Percentiles rank a stretch among this genome's conserved stretches.
These are phyloP conservation scores for Hoplodrina blanda DNA, from an alignment of 2,888 invertebrate genomes.

Conservation along the genomic window DNA sequence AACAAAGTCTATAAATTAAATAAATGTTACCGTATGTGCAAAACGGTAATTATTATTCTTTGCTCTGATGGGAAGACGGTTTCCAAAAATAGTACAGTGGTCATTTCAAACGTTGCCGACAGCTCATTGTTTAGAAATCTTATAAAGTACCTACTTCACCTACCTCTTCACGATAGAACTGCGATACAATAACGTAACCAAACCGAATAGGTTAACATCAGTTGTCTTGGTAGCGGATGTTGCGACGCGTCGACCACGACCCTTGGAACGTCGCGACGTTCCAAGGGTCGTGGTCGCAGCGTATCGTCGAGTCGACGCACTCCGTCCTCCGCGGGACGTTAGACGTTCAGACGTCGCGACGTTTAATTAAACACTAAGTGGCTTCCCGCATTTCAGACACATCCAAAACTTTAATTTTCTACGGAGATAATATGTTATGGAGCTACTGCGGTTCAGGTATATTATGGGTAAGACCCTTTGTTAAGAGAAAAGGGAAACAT, in stretches of 20 bases:
- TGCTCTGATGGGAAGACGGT: background rate
- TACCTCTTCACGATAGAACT: constrained; percentile 16
- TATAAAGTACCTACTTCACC: too few relatives aligned
- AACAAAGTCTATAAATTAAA: too few relatives aligned
- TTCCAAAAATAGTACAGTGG: too few relatives aligned
- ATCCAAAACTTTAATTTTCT: constrained; percentile 60
- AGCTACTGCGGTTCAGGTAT: constrained; percentile 29
- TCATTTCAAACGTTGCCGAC: too few relatives aligned
- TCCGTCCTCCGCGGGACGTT: constrained; percentile 49
- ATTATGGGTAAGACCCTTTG: constrained; percentile 14
- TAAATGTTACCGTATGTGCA: too few relatives aligned
- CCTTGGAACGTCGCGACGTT: constrained; percentile 34
- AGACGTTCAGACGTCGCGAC: constrained; percentile 58
- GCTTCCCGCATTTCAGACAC: constrained; percentile 61
- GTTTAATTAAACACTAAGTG: constrained; percentile 72
- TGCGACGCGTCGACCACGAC: too few relatives aligned
- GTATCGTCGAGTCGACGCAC: constrained; percentile 54
- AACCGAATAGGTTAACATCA: constrained; percentile 58
- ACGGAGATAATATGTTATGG: constrained; percentile 45
- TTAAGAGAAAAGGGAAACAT: background rate
- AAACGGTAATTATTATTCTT: background rate
- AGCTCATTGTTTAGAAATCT: too few relatives aligned
- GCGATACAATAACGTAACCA: constrained; percentile 13
- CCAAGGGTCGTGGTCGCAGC: constrained; percentile 56
- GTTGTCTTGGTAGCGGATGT: constrained; percentile 48